Evolutionary conservation across 92 coral and sea anemone species (phyloP), one percentile per base, ranked within the genome.

Genomic region (Phenganax subtilis): DNA sequence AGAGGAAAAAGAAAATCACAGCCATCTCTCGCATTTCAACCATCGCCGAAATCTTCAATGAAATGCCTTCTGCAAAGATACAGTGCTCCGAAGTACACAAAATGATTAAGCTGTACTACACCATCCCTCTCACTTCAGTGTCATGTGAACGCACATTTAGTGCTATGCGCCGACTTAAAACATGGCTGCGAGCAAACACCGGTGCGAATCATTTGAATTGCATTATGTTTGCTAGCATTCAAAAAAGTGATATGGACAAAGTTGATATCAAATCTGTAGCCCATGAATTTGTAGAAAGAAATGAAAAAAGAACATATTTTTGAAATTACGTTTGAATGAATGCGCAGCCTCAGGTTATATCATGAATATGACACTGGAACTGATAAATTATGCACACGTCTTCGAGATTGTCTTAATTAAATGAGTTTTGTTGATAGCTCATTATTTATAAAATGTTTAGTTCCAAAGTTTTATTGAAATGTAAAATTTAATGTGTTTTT

Each of bases 221-320:
- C 52, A 68, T 68, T 30, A 57, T 82, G 85, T 82, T 82, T 70
- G 75, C 70, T 57, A 81, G 70, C 73, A 72, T 72, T 20, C 73
- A 82, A 44, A 71, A 82, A 30, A 82, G 57, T 17, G 54, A 68
- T 68, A 4, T 68, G 73, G 73, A 30, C 54, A 68, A 10, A 2
- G 73, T 68, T 68, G 54, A 68, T 30, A 30, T 68, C 53, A 68
- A 44, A 68, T 30, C 54, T 0, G 54, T 68, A 4, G 73, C 73
- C 15, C 0, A 0, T 12, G 54, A 68, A 68, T 68, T 68, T 68
- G 0, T 28, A 6, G 73, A 68, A 68, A 68, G 10, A 17, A 68
- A 68, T 44, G 73, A 68, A n/a, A n/a, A n/a, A n/a, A n/a, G n/a
- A n/a, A n/a, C n/a, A n/a, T n/a, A n/a, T n/a, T n/a, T n/a, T n/a